phyloP scores from a whole-genome alignment of 2,113 vertebrate genomes.

The Grantiella picta region DNA sequence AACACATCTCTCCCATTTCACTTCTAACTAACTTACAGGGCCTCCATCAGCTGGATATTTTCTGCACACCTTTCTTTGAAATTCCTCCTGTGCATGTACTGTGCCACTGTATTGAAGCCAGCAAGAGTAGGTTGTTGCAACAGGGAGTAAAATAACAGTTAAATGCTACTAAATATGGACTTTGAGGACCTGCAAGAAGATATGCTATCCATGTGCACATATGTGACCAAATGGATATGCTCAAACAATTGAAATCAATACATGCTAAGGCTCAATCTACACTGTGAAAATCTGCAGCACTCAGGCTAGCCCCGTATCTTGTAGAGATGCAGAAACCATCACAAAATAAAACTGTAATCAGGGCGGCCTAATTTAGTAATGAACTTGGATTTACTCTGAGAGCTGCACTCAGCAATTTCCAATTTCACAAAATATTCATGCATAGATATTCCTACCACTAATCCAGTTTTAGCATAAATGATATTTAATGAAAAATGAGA shows the following conservation, averaged over 20 bases:
- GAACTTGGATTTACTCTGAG: constrained; percentile 20
- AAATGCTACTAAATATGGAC: neutral
- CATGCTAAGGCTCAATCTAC: neutral
- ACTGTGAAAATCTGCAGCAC: neutral
- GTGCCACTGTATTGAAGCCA: neutral
- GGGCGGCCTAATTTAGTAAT: constrained; percentile 27
- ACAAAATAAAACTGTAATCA: constrained; percentile 19
- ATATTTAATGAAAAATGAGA: constrained; percentile 24
- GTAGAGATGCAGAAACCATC: neutral
- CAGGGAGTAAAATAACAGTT: neutral
- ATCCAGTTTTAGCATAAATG: neutral
- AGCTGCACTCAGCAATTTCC: constrained; percentile 13
- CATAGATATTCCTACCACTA: constrained; percentile 2
- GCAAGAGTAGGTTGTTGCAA: neutral
- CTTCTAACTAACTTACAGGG: neutral
- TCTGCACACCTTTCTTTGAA: neutral
- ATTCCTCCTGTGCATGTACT: neutral
- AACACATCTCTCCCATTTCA: neutral
- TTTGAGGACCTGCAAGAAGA: neutral
- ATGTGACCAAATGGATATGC: neutral
- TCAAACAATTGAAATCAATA: neutral
- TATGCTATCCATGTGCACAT: neutral
- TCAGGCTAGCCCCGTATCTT: neutral
- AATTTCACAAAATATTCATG: constrained; percentile 41
- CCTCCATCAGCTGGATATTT: neutral